Conservation (phyloP, 2,113 vertebrate species). For the Xenopus borealis region DNA sequence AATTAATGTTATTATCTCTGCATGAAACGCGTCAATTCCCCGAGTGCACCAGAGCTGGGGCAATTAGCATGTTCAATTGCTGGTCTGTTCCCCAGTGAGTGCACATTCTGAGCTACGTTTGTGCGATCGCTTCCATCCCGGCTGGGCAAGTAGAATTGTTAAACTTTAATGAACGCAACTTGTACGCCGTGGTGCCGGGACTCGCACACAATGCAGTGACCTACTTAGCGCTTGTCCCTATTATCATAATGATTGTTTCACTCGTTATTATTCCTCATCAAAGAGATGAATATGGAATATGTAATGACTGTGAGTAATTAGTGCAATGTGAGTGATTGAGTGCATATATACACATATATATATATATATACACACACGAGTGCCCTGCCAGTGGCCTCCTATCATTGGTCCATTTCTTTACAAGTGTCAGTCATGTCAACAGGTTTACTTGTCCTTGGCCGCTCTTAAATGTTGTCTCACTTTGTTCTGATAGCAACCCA, state of each 20-base stretch:
- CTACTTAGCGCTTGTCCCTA: not conserved
- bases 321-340: too few relatives aligned
- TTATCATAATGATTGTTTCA: not conserved
- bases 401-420: too few relatives aligned
- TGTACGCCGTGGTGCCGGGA: not conserved
- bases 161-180: conserved; percentile 13
- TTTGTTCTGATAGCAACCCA: too few relatives aligned
- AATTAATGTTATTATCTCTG: conserved; percentile 7
- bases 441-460: too few relatives aligned
- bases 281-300: too few relatives aligned
- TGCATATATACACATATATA: too few relatives aligned
- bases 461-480: too few relatives aligned
- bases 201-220: not conserved
- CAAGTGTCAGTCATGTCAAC: too few relatives aligned
- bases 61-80: not conserved
- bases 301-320: too few relatives aligned
- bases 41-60: not conserved
- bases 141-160: not conserved
- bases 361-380: too few relatives aligned
- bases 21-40: not conserved
- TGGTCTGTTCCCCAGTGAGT: not conserved
- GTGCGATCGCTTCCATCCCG: not conserved
- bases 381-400: too few relatives aligned
- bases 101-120: not conserved
- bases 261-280: too few relatives aligned